phyloP scores from a whole-genome alignment of 2,888 invertebrate species.

The Toxonevra muliebris region DNA sequence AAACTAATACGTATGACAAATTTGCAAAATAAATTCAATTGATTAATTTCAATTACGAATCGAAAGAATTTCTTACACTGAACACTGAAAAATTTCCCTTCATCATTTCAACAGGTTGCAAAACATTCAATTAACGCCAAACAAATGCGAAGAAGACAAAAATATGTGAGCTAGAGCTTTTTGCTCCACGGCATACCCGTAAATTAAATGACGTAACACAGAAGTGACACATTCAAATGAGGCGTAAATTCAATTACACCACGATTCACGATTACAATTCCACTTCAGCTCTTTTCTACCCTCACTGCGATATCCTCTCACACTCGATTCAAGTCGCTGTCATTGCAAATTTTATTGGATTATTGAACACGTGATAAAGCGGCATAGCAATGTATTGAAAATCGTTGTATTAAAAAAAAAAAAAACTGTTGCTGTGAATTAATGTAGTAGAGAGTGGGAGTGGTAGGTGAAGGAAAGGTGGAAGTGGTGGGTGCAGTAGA shows the following conservation, averaged over 20 bases:
- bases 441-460: background rate
- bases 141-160: background rate
- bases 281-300: conserved; percentile 1
- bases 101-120: conserved; percentile 29
- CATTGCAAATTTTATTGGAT: conserved; percentile 37
- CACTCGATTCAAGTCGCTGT: too few relatives aligned
- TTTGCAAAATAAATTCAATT: background rate
- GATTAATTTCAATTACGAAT: conserved; percentile 16
- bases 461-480: too few relatives aligned
- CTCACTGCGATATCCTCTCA: too few relatives aligned
- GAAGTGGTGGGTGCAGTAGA: background rate
- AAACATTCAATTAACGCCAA: conserved; percentile 27
- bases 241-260: conserved; percentile 31
- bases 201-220: conserved; percentile 20
- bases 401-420: background rate
- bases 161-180: background rate
- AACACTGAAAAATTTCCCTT: background rate
- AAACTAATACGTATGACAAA: too few relatives aligned
- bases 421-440: background rate
- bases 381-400: background rate
- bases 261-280: conserved; percentile 3
- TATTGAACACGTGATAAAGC: conserved; percentile 43
- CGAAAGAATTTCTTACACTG: background rate
- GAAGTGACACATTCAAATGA: conserved; percentile 33
- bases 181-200: background rate